These are phyloP conservation scores for Syrmaticus mikado DNA, from an alignment of 2,113 vertebrate genomes.

Conservation along the genomic window DNA sequence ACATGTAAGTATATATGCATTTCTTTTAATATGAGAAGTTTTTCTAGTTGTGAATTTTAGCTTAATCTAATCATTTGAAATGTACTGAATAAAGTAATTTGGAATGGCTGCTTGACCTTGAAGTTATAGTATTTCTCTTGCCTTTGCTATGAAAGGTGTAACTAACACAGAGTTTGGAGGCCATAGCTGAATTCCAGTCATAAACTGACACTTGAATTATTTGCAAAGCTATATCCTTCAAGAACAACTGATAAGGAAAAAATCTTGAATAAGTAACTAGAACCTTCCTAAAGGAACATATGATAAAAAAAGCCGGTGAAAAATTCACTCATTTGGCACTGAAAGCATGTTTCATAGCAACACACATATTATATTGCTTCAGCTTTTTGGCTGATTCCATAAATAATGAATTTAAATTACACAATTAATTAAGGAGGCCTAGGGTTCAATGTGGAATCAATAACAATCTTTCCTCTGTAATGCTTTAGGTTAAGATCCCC, in stretches of 20 bases:
- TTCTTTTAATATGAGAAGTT: neutral
- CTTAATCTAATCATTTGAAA: neutral
- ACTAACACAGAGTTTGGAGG: neutral
- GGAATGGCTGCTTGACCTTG: constrained; percentile 22
- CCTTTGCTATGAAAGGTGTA: neutral
- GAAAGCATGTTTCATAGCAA: constrained; percentile 2
- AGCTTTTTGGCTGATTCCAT: constrained; percentile 51
- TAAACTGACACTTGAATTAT: constrained; percentile 33
- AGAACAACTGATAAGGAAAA: constrained; percentile 55
- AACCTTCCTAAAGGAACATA: constrained; percentile 19
- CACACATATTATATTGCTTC: neutral
- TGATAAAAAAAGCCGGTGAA: constrained; percentile 31
- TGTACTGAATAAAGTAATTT: neutral
- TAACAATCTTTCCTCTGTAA: constrained; percentile 32
- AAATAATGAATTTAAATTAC: constrained; percentile 66
- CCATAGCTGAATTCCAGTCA: constrained; percentile 10
- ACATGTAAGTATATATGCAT: neutral
- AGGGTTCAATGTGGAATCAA: constrained; percentile 43
- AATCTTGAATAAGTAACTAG: constrained; percentile 50
- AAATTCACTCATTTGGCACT: constrained; percentile 17
- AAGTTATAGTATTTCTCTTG: neutral
- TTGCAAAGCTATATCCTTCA: constrained; percentile 21
- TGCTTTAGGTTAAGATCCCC: constrained; percentile 23
- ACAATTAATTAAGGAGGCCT: constrained; percentile 30
- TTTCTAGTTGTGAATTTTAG: neutral